Evolutionary conservation across 2,888 invertebrate genomes (phyloP).

Genomic region (Crepidodera aurea): DNA sequence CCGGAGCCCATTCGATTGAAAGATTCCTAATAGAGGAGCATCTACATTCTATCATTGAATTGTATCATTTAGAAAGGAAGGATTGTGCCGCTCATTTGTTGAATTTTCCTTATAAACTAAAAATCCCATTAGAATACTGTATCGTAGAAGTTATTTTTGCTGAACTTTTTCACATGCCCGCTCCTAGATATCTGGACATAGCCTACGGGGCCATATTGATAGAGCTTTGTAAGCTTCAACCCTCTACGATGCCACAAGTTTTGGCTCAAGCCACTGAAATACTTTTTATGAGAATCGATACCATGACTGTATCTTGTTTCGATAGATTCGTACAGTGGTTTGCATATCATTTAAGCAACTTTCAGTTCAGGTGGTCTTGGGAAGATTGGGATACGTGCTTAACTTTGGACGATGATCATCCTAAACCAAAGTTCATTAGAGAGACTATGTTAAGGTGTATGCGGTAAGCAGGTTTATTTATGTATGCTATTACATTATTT

Average conservation of each 20-base stretch:
- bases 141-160: constrained; percentile 97
- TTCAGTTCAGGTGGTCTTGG: constrained; percentile 99
- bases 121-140: constrained; percentile 97
- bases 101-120: constrained; percentile 90
- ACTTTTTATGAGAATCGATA: constrained; percentile 92
- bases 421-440: constrained; percentile 91
- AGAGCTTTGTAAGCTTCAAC: constrained; percentile 95
- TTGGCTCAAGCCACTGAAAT: constrained; percentile 98
- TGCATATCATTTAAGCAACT: constrained; percentile 97
- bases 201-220: constrained; percentile 95
- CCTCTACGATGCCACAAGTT: constrained; percentile 96
- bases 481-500: too few relatives aligned
- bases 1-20: constrained; percentile 97
- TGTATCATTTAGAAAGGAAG: constrained; percentile 87
- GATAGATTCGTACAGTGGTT: constrained; percentile 98
- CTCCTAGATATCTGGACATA: constrained; percentile 87
- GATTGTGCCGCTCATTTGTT: constrained; percentile 93
- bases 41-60: constrained; percentile 90
- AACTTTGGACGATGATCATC: constrained; percentile 85
- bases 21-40: constrained; percentile 98
- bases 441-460: constrained; percentile 92
- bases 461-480: constrained; percentile 72
- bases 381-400: constrained; percentile 92
- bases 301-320: constrained; percentile 96
- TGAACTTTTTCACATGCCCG: constrained; percentile 92